Percentiles rank a stretch among this genome's conserved stretches.
Conservation (phyloP, 2,888 invertebrate species). For the Empis stercorea region DNA sequence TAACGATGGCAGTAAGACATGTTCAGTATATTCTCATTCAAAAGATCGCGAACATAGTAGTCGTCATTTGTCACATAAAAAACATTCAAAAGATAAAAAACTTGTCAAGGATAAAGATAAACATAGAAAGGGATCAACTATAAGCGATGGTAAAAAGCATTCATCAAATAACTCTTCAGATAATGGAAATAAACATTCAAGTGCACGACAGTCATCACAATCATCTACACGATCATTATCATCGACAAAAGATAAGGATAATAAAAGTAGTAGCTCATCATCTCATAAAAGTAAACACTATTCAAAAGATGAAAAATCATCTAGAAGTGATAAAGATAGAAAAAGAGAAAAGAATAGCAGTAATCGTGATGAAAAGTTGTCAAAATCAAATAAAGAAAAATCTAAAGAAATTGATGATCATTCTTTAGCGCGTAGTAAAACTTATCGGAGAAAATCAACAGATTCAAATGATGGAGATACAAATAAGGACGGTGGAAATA, state of each 20-base stretch:
- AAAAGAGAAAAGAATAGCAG: conserved; percentile 8
- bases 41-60: neutral
- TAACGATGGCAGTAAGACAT: neutral
- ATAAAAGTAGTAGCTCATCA: conserved; percentile 22
- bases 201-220: conserved; percentile 3
- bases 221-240: conserved; percentile 10
- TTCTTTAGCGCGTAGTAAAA: conserved; percentile 50
- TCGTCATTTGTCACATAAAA: neutral
- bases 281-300: conserved; percentile 14
- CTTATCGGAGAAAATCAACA: conserved; percentile 55
- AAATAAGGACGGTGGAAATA: conserved; percentile 20
- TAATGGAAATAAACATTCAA: neutral
- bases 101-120: neutral
- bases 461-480: conserved; percentile 64
- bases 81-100: neutral
- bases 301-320: conserved; percentile 23
- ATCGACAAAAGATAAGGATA: conserved; percentile 34
- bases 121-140: neutral
- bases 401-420: conserved; percentile 50
- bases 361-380: conserved; percentile 14
- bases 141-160: too few relatives aligned
- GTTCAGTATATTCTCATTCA: neutral
- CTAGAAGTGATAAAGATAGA: conserved; percentile 35
- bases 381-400: conserved; percentile 16
- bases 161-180: too few relatives aligned